Evolutionary conservation across 2,113 vertebrate genomes (phyloP), one percentile per base, ranked within the genome.

Genomic region (Lethenteron reissneri): DNA sequence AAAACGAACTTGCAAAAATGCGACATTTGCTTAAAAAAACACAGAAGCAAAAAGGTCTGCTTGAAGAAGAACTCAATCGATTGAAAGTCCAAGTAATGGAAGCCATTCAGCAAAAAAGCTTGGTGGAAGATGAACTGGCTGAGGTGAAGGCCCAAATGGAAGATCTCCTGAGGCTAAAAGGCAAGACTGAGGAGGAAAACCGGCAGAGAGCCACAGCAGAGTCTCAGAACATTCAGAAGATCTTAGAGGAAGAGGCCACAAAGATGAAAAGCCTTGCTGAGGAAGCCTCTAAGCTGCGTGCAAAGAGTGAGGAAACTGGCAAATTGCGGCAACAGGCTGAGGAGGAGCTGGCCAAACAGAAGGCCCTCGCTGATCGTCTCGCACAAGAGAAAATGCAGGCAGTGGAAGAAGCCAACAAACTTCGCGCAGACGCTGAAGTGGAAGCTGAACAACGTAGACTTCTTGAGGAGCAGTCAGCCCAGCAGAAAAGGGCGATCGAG

Each of bases 371-470:
- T 0, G 92, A 95, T 58, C 88, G 89, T 80, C 90, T 95, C 84
- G 82, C 92, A 56, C 92, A 90, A 76, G 94, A 99, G 79, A 99
- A 99, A 81, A 94, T 96, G 86, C 89, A 91, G 77, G 94, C 90
- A 0, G 86, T 95, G 70, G 89, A 95, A 78, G 94, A 99, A 76
- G 91, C 92, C 21, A 90, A 87, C 0, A 83, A 78, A 72, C 81
- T 96, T 58, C 84, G 76, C 79, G 90, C 86, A 0, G 91, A 99
- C 77, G 94, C 91, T 0, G 89, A 95, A 74, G 72, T 90, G 84
- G 94, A 95, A 71, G 80, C 87, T 12, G 94, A 92, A 78, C 94
- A 95, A 80, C 87, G 94, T 71, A 86, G 86, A 77, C 81, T 83
- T 71, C 83, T 99, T 70, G 92, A 97, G 81, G 92, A 96, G 77